Conservation (phyloP, 2,113 vertebrate genomes). For the Tringa solitaria region DNA sequence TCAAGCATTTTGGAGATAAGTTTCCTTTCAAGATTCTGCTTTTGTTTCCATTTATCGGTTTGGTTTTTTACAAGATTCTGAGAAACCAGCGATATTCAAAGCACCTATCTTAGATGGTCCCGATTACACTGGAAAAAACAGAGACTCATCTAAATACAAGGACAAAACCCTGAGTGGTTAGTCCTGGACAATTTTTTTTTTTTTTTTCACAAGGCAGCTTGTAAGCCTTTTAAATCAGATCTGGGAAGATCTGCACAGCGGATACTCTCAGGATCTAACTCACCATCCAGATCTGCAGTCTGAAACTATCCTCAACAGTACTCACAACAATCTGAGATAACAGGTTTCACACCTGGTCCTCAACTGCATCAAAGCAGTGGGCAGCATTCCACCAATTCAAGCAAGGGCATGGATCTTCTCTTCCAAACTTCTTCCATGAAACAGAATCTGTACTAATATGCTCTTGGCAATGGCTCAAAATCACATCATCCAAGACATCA, state of each 20-base stretch:
- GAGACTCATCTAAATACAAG: neutral
- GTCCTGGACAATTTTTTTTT: neutral
- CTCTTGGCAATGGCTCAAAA: neutral
- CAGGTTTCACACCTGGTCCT: neutral
- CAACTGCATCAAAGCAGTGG: neutral
- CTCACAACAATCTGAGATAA: accelerated
- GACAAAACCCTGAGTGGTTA: neutral
- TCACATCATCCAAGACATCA: neutral
- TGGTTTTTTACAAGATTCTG: neutral
- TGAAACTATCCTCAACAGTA: accelerated
- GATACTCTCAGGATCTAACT: neutral
- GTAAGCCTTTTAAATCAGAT: neutral
- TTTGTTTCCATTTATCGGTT: neutral
- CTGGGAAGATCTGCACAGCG: neutral
- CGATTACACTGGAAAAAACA: neutral
- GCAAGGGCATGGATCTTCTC: neutral
- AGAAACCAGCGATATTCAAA: neutral
- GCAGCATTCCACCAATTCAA: neutral
- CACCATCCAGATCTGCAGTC: neutral
- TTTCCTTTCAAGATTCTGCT: constrained; percentile 7
- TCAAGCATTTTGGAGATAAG: neutral
- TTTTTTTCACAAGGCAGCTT: neutral
- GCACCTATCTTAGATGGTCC: neutral
- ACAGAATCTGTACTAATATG: neutral
- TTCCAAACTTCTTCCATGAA: neutral